Conservation (phyloP, 2,113 vertebrate species). For the Pao palembangensis region DNA sequence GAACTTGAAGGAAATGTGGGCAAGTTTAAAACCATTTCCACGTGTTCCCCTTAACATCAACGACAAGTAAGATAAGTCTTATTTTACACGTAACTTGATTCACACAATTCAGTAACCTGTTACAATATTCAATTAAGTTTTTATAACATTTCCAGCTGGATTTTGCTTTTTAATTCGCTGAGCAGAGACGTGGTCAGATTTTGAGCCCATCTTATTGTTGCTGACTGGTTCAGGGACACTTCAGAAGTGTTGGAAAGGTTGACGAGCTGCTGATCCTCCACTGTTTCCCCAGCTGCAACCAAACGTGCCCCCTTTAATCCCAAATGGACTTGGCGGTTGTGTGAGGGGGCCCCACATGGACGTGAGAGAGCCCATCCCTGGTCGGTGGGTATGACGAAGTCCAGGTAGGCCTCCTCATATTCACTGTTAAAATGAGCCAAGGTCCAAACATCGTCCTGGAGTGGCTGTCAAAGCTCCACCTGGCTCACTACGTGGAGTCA, state of each 20-base stretch:
- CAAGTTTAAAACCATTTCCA: not conserved
- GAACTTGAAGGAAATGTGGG: not conserved
- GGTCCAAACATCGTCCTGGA: conserved; percentile 87
- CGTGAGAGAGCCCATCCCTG: too few species aligned
- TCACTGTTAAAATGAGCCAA: conserved; percentile 76
- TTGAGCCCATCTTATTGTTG: not conserved
- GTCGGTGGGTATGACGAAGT: conserved; percentile 1
- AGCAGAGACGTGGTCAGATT: not conserved
- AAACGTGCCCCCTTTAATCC: too few species aligned
- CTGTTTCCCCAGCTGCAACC: too few species aligned
- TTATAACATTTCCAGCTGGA: too few species aligned
- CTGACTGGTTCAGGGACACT: not conserved
- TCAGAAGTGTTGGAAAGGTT: not conserved
- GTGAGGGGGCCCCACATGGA: not conserved
- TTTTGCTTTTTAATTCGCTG: too few species aligned
- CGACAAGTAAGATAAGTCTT: not conserved
- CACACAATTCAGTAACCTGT: too few species aligned
- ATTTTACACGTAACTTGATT: too few species aligned
- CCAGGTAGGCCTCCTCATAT: not conserved
- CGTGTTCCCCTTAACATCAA: not conserved
- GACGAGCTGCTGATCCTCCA: too few species aligned
- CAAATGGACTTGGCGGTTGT: not conserved
- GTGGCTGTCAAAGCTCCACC: conserved; percentile 89
- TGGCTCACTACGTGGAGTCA: conserved; percentile 88
- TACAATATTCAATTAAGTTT: not conserved